A percentile compares a stretch with the other conserved stretches of the same genome.
These are phyloP conservation scores for Drosophila barbarae DNA, from an alignment of 2,888 invertebrate genomes.

Conservation along the genomic window DNA sequence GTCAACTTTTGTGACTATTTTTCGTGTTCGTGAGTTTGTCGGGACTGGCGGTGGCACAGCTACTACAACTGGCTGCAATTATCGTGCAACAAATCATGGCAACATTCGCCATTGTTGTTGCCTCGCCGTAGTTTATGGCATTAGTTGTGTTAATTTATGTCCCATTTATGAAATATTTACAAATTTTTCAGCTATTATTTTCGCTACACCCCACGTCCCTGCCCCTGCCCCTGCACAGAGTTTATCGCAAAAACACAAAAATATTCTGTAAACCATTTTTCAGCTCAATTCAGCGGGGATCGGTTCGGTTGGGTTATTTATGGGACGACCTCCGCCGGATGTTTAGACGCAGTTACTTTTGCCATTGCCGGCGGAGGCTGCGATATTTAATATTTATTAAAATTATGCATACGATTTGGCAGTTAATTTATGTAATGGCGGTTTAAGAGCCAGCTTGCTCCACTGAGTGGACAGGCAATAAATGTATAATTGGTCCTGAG, in stretches of 20 bases:
- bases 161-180: conserved; percentile 74
- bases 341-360: conserved; percentile 59
- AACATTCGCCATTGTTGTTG: conserved; percentile 45
- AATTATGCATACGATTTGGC: conserved; percentile 60
- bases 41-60: conserved; percentile 35
- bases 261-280: conserved; percentile 53
- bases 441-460: conserved; percentile 14
- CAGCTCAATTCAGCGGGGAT: conserved; percentile 52
- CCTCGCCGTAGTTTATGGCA: conserved; percentile 52
- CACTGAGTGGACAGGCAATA: conserved; percentile 8
- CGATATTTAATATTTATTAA: conserved; percentile 46
- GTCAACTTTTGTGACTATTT: conserved; percentile 64
- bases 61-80: conserved; percentile 58
- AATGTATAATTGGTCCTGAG: conserved; percentile 22
- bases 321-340: conserved; percentile 70
- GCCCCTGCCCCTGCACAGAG: conserved; percentile 3
- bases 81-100: conserved; percentile 69
- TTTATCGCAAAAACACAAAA: conserved; percentile 48
- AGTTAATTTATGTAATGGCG: conserved; percentile 51
- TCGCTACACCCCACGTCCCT: conserved; percentile 39
- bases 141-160: conserved; percentile 75
- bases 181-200: conserved; percentile 70
- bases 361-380: conserved; percentile 18
- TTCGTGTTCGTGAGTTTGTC: conserved; percentile 34
- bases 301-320: conserved; percentile 61